Base-by-base conservation (phyloP, 1,140 invertebrate species). In the Stenopsyche tienmushanensis region DNA sequence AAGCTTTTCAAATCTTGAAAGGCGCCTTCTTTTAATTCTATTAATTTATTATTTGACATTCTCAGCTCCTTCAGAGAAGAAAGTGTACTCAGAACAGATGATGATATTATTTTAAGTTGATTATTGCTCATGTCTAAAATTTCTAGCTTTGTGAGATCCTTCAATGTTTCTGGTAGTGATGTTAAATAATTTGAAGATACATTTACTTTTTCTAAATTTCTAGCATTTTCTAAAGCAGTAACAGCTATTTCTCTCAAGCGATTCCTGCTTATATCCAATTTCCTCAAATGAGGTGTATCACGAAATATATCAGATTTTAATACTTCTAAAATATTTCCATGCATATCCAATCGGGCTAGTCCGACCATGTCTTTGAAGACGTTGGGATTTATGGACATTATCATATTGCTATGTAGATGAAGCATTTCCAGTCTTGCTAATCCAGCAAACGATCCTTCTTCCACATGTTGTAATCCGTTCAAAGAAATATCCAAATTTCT, bases 91-190 rank as follows among this genome's bases (percentile, higher is more conserved):
- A 93, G 76, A 1, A 85, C 83, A 72, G 87, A 86, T 1, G 86
- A 82, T 50, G 87, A 83, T 41, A 92, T 78, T 59, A 82, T 78
- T 64, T 86, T 86, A n/a, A 94, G 81, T 65, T 89, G 84, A 78
- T 95, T 96, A 73, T 86, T 86, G 72, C 89, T 90, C 47, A 93
- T 76, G 75, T 93, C 91, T 15, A 96, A 78, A 44, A 84, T 77
- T 73, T 86, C 82, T 13, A 94, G 76, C 58, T 84, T 84, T 18
- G 83, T 82, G 57, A 93, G 79, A 64, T 84, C 84, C 44, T 86
- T 84, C 58, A 94, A 76, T 29, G 88, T 87, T 44, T 82, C 78
- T 2, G 90, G 89, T 60, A 96, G 82, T 71, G 88, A 83, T 1
- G 84, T 82, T 49, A 96, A 75, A 65, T 84, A 83, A 76, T 95